Conservation (phyloP, 2,113 vertebrate species). For the Harpagus bidentatus region DNA sequence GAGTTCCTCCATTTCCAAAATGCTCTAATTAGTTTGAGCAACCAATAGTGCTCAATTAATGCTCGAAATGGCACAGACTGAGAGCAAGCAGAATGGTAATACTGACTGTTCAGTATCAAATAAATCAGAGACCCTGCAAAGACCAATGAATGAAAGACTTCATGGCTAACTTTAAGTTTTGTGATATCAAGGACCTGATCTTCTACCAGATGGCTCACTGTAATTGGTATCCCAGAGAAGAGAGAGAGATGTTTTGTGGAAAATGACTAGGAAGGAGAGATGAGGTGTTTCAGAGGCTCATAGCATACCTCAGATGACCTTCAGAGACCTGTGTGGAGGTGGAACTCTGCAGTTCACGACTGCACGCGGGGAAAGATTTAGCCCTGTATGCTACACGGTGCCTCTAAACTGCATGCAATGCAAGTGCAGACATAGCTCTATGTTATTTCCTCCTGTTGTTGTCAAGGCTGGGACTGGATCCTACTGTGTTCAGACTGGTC, state of each 20-base stretch:
- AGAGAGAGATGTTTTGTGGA: background rate
- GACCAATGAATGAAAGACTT: background rate
- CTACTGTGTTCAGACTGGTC: background rate
- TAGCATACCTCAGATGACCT: background rate
- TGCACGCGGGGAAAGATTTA: background rate
- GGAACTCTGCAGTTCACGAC: background rate
- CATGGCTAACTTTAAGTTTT: background rate
- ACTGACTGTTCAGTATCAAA: background rate
- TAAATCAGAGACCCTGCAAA: background rate
- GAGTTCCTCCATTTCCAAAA: background rate
- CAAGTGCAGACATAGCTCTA: too few relatives aligned
- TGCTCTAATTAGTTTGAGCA: background rate
- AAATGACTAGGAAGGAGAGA: background rate
- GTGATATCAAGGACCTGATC: background rate
- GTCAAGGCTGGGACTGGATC: background rate
- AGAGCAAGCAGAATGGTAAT: background rate
- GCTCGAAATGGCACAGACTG: background rate
- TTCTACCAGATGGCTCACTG: background rate
- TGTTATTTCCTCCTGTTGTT: fast-evolving
- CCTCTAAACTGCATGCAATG: background rate
- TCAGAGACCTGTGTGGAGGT: background rate
- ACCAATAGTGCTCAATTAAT: background rate
- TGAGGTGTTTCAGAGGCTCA: background rate
- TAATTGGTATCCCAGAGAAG: background rate
- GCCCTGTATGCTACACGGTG: background rate